These are phyloP conservation scores for Limanda limanda DNA, from an alignment of 2,113 vertebrate species.

Conservation along the genomic window DNA sequence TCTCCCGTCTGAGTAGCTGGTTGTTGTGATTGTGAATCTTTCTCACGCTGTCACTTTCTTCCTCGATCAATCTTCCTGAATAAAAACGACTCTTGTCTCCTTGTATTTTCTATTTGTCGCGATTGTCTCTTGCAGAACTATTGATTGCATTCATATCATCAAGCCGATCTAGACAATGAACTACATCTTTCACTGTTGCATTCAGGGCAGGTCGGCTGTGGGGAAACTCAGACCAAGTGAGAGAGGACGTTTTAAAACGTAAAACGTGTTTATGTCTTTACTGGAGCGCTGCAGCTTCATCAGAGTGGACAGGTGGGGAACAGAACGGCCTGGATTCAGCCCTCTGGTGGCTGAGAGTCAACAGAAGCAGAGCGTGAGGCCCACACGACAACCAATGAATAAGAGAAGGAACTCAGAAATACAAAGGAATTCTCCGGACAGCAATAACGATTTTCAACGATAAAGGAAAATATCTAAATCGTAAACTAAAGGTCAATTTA, in stretches of 20 bases:
- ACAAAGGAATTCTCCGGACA: too few relatives aligned
- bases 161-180: background rate
- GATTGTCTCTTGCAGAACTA: background rate
- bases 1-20: conserved; percentile 27
- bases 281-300: background rate
- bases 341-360: background rate
- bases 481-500: too few relatives aligned
- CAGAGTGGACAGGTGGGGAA: background rate
- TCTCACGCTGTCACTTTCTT: conserved; percentile 31
- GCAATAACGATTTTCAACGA: too few relatives aligned
- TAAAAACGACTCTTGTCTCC: background rate
- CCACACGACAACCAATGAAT: too few relatives aligned
- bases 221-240: background rate
- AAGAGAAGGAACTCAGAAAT: too few relatives aligned
- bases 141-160: background rate
- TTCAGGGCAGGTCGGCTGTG: too few relatives aligned
- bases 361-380: background rate
- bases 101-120: background rate
- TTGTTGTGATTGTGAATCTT: conserved; percentile 32
- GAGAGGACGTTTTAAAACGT: background rate
- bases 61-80: conserved; percentile 10
- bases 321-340: background rate
- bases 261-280: background rate
- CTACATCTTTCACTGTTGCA: background rate
- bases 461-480: too few relatives aligned